A percentile compares a stretch with the other conserved stretches of the same genome.
Evolutionary conservation across 2,888 invertebrate species (phyloP).

Genomic region (Sceliomorpha sp.): DNA sequence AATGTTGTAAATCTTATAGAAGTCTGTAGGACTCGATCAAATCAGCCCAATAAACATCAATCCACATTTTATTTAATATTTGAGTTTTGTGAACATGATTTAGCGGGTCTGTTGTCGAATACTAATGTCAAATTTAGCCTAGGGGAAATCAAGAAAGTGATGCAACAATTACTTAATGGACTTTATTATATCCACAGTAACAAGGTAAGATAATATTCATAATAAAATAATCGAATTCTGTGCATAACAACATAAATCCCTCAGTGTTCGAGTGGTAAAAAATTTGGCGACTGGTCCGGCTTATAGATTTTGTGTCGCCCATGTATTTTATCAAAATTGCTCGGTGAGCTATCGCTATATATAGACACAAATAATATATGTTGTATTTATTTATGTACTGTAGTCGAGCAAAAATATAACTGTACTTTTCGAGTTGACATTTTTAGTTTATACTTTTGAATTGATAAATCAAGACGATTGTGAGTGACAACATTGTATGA

Average conservation of each 20-base stretch:
- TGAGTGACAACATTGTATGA: no score
- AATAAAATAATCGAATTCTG: slow-evolving; percentile 3
- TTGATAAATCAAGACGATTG: no score
- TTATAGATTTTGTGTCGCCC: no score
- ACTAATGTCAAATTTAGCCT: slow-evolving; percentile 97
- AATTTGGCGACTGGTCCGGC: no score
- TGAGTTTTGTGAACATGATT: slow-evolving; percentile 99
- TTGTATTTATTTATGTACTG: no score
- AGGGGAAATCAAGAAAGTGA: slow-evolving; percentile 97
- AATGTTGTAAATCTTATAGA: slow-evolving; percentile 98
- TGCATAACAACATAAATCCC: background rate
- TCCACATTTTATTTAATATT: slow-evolving; percentile 97
- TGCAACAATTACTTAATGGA: slow-evolving; percentile 92
- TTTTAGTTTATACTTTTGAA: no score
- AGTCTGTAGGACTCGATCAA: slow-evolving; percentile 97
- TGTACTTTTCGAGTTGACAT: no score
- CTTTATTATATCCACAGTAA: slow-evolving; percentile 98
- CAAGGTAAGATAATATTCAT: slow-evolving; percentile 83
- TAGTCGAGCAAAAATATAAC: no score
- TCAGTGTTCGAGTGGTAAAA: background rate
- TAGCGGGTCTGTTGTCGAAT: slow-evolving; percentile 97
- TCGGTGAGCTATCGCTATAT: no score
- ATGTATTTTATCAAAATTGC: no score
- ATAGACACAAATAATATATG: no score
- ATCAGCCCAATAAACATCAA: slow-evolving; percentile 89